These are phyloP conservation scores for Mandrillus leucophaeus DNA, from an alignment of 2,113 vertebrate genomes.

Conservation along the genomic window DNA sequence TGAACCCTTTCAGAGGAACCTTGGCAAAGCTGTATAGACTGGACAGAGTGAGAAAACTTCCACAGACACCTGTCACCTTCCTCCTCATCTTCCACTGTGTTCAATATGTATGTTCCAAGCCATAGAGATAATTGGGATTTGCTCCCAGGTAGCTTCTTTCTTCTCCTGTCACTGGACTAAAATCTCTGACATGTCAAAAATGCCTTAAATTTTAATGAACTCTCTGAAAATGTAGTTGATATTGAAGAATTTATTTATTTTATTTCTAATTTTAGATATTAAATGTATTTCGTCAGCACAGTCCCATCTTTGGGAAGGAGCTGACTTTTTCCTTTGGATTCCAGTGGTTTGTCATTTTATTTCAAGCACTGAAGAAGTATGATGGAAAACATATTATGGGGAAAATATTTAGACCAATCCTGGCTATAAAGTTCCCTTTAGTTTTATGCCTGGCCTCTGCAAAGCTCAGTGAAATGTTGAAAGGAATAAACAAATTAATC, in stretches of 20 bases:
- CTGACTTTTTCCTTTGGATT: slow-evolving; percentile 59
- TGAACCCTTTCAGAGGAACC: slow-evolving; percentile 43
- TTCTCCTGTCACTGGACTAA: slow-evolving; percentile 55
- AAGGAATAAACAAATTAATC: slow-evolving; percentile 62
- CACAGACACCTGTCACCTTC: not conserved
- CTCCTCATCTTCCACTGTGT: slow-evolving; percentile 10
- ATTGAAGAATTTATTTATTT: slow-evolving; percentile 62
- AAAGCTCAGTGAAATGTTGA: slow-evolving; percentile 57
- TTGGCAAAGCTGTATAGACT: slow-evolving; percentile 19
- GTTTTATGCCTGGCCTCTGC: slow-evolving; percentile 58
- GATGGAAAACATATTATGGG: slow-evolving; percentile 42
- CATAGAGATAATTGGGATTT: slow-evolving; percentile 66
- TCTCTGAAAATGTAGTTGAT: slow-evolving; percentile 71
- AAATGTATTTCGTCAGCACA: slow-evolving; percentile 66
- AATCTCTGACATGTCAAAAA: slow-evolving; percentile 74
- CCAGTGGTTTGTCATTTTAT: slow-evolving; percentile 66
- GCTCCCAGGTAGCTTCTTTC: slow-evolving; percentile 51
- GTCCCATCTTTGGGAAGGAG: slow-evolving; percentile 60
- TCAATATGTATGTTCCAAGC: slow-evolving; percentile 57
- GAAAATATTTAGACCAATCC: not conserved
- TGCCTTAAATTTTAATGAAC: slow-evolving; percentile 82
- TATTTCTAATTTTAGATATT: slow-evolving; percentile 75
- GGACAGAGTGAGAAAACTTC: slow-evolving; percentile 16
- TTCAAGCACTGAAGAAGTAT: not conserved
- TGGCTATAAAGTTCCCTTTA: slow-evolving; percentile 50